Evolutionary conservation across 2,888 invertebrate species (phyloP).

Genomic region (Phortica okadai): DNA sequence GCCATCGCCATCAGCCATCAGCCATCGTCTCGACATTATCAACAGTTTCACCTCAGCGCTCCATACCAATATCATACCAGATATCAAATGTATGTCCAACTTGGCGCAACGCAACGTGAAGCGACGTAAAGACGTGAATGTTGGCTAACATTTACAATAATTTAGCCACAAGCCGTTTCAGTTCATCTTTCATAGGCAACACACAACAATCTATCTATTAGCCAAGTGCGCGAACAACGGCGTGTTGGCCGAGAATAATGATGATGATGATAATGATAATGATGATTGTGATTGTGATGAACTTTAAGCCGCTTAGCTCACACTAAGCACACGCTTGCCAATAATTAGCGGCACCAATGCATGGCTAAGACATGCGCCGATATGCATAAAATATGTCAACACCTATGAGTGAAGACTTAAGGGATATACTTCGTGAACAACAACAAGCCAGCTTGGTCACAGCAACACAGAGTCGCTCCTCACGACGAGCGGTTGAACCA

Average conservation of each 20-base stretch:
- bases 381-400: constrained; percentile 69
- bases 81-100: not conserved
- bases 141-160: not conserved
- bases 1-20: not conserved
- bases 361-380: constrained; percentile 49
- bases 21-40: not conserved
- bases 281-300: constrained; percentile 4
- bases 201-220: too few species aligned
- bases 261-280: not conserved
- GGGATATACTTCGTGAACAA: not conserved
- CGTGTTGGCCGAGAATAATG: too few species aligned
- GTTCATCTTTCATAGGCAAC: constrained; percentile 53
- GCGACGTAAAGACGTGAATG: not conserved
- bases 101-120: constrained; percentile 4
- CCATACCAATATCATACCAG: not conserved
- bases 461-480: not conserved
- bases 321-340: constrained; percentile 64
- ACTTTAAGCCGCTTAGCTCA: constrained; percentile 63
- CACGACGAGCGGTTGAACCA: constrained; percentile 7
- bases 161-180: constrained; percentile 61
- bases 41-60: not conserved
- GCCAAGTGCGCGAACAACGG: too few species aligned
- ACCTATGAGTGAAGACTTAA: constrained; percentile 51
- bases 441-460: too few species aligned
- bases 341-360: constrained; percentile 16